Percentiles rank a stretch among this genome's conserved stretches.
phyloP scores from a whole-genome alignment of 2,113 vertebrate species.

The Ctenomys sociabilis region DNA sequence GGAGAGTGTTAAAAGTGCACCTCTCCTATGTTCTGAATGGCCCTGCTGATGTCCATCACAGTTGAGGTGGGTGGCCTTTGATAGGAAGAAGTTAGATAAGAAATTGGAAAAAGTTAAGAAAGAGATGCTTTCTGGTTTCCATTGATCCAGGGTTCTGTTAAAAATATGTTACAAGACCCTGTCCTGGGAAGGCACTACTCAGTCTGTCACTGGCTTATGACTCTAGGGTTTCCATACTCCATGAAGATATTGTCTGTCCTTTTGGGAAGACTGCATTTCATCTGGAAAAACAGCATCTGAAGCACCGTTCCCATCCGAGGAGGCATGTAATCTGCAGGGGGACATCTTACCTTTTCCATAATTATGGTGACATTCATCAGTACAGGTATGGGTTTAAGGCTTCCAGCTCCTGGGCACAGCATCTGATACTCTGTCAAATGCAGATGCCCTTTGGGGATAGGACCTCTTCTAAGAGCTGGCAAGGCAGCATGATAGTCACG shows the following conservation, averaged over 20 bases:
- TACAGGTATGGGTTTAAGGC: not conserved
- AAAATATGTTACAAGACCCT: not conserved
- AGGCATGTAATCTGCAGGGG: not conserved
- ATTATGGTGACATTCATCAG: not conserved
- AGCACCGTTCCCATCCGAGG: too few relatives aligned
- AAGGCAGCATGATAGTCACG: not conserved
- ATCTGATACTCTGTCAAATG: accelerated
- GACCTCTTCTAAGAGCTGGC: not conserved
- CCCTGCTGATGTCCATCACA: not conserved
- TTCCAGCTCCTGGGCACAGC: not conserved
- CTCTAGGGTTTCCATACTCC: not conserved
- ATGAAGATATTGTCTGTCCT: not conserved
- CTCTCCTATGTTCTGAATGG: not conserved
- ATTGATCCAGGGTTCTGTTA: not conserved
- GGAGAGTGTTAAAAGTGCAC: not conserved
- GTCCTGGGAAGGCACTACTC: not conserved
- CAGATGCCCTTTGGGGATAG: not conserved
- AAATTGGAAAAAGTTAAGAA: not conserved
- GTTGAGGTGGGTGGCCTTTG: not conserved
- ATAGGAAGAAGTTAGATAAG: not conserved
- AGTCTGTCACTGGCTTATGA: too few relatives aligned
- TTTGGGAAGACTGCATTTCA: not conserved
- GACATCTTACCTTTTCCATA: not conserved
- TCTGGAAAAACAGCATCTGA: not conserved
- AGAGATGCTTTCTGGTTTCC: not conserved